Base-by-base conservation (phyloP, 2,113 vertebrate genomes). In the Cebus imitator region DNA sequence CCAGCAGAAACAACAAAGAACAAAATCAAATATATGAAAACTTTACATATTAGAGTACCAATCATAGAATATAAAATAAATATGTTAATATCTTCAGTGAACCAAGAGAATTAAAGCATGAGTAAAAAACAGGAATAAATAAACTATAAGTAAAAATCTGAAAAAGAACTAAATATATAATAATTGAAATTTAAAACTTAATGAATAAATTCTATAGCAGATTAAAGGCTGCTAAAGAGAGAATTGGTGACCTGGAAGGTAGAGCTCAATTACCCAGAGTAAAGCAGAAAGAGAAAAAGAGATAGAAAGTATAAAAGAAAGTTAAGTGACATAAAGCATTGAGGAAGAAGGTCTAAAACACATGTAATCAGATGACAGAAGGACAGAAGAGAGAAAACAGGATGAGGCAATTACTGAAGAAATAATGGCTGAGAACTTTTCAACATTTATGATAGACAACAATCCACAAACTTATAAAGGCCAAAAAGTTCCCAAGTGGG, bases 101-200 rank as follows among this genome's bases (percentile, higher is more conserved):
- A 90, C 76, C 37, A 89, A 70, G 10, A 92, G 27, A 72, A 95
- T 84, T 96, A 80, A 91, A 76, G 87, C 23, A 61, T 16, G 37
- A 78, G 35, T 58, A 37, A 73, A 91, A 87, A 85, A 37, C 11
- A 82, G 30, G 21, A 85, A n/a, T 81, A 92, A 68, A 79, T 40
- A 76, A 95, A 85, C 23, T 27, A 37, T 21, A 85, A 79, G 58
- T 88, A 73, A 93, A 83, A 32, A 70, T n/a, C 57, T 93, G 76
- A 95, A 92, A 91, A 88, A 78, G 57, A 93, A 61, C 32, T 30
- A 79, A 82, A 45, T 87, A 87, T 13, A 72, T 76, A 95, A 80
- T 48, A 58, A 90, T 1, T 61, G 17, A 68, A 90, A 93, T 68
- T 90, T 81, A 82, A 92, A 92, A 79, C 27, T 58, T 45, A 88